These are phyloP conservation scores for Homarus americanus DNA, from an alignment of 1,140 invertebrate genomes.

Conservation along the genomic window DNA sequence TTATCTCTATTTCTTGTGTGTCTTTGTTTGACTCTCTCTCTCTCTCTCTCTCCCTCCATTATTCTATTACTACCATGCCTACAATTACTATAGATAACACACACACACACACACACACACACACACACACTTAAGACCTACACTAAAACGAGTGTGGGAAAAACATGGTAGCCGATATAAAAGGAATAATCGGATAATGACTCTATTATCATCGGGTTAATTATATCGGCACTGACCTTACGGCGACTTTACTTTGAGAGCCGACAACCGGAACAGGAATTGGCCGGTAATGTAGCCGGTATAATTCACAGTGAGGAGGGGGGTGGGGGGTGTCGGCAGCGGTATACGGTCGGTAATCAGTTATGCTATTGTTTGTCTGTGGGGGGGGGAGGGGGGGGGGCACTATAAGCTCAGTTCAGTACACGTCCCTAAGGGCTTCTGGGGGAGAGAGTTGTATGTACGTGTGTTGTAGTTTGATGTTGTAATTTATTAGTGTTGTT, in stretches of 20 bases:
- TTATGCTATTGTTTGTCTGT: constrained; percentile 16
- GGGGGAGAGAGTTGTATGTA: too few species aligned
- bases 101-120: too few species aligned
- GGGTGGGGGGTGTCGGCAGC: neutral
- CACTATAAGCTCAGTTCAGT: too few species aligned
- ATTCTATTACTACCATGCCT: neutral
- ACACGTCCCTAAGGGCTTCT: too few species aligned
- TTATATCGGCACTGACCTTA: constrained; percentile 45
- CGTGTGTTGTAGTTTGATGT: too few species aligned
- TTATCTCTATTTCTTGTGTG: too few species aligned
- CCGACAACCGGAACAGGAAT: constrained; percentile 44
- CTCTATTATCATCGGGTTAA: constrained; percentile 37
- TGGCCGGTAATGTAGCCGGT: neutral
- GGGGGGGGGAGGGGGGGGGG: too few species aligned
- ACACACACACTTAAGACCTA: too few species aligned
- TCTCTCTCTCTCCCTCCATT: constrained; percentile 12
- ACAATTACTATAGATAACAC: too few species aligned
- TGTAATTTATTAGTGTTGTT: too few species aligned
- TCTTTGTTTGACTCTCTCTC: neutral
- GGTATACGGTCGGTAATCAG: neutral
- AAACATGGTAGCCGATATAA: constrained; percentile 33
- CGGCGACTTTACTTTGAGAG: constrained; percentile 2
- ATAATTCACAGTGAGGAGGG: too few species aligned
- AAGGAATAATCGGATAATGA: constrained; percentile 28
- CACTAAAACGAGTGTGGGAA: constrained; percentile 19